These are phyloP conservation scores for Phoebastria nigripes DNA, from an alignment of 2,797 vertebrate genomes.

Conservation along the genomic window DNA sequence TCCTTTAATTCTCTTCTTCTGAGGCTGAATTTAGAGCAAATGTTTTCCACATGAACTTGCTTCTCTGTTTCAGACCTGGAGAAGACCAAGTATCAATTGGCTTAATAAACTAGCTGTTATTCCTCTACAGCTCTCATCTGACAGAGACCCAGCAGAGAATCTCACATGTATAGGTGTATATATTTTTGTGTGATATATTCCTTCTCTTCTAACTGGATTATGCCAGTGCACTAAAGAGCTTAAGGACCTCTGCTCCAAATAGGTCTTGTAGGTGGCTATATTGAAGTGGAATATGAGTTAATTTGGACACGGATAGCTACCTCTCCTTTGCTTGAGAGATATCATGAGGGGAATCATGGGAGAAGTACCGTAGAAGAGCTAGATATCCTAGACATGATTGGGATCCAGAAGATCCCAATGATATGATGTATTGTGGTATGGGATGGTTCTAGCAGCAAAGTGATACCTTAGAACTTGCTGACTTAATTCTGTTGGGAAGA, in stretches of 20 bases:
- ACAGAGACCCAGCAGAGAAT: neutral
- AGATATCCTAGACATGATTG: neutral
- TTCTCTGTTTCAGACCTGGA: neutral
- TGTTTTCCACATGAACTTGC: neutral
- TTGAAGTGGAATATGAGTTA: neutral
- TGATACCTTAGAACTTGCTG: neutral
- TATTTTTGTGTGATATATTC: neutral
- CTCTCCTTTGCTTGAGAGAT: neutral
- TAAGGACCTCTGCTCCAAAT: neutral
- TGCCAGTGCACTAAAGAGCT: neutral
- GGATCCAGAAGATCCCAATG: neutral
- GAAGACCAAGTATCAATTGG: neutral
- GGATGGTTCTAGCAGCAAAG: neutral
- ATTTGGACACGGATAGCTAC: neutral
- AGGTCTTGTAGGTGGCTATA: neutral
- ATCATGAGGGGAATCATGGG: neutral
- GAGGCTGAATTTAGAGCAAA: neutral
- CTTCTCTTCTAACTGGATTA: neutral
- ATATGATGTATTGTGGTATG: too few relatives aligned
- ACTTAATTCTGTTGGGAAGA: neutral
- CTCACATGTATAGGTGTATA: neutral
- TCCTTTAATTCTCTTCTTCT: neutral
- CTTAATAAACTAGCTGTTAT: neutral
- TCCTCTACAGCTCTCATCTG: neutral
- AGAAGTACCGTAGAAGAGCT: neutral